Evolutionary conservation across 2,797 vertebrate species (phyloP).

Genomic region (Lutjanus campechanus): DNA sequence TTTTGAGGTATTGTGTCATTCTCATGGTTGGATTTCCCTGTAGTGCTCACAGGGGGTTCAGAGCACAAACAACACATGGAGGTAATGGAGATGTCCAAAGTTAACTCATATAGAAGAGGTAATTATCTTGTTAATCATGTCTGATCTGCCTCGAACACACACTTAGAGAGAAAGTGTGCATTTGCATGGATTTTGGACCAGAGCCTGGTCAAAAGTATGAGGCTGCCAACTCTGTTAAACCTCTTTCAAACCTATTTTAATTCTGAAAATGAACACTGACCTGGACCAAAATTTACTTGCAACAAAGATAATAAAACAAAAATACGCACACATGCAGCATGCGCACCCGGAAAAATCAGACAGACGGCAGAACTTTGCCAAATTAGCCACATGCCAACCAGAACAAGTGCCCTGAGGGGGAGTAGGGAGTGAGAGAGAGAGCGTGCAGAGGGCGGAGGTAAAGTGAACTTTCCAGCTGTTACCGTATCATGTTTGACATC

Average conservation of each 20-base stretch:
- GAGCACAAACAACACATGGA: slow-evolving; percentile 31
- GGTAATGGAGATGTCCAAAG: slow-evolving; percentile 42
- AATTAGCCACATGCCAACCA: slow-evolving; percentile 85
- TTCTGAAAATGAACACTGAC: slow-evolving; percentile 11
- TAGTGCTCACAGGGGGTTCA: slow-evolving; percentile 21
- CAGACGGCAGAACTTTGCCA: slow-evolving; percentile 59
- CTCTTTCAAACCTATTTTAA: slow-evolving; percentile 7
- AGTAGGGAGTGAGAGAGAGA: slow-evolving; percentile 15
- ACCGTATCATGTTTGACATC: slow-evolving; percentile 85
- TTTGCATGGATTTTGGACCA: background rate
- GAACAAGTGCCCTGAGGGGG: slow-evolving; percentile 74
- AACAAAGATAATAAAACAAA: slow-evolving; percentile 22
- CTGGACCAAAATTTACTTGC: background rate
- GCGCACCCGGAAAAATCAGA: slow-evolving; percentile 34
- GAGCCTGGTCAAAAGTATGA: background rate
- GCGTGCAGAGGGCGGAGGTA: slow-evolving; percentile 48
- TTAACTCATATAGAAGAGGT: slow-evolving; percentile 21
- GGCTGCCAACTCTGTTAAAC: slow-evolving; percentile 12
- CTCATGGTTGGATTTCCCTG: slow-evolving; percentile 21
- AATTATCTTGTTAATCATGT: slow-evolving; percentile 38
- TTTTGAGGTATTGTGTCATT: slow-evolving; percentile 39
- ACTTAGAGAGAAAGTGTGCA: background rate
- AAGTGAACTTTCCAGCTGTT: slow-evolving; percentile 84
- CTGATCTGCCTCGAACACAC: slow-evolving; percentile 28
- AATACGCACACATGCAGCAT: slow-evolving; percentile 12